Evolutionary conservation across 1,140 invertebrate genomes (phyloP), one percentile per base, ranked within the genome.

Genomic region (Formica selysi): DNA sequence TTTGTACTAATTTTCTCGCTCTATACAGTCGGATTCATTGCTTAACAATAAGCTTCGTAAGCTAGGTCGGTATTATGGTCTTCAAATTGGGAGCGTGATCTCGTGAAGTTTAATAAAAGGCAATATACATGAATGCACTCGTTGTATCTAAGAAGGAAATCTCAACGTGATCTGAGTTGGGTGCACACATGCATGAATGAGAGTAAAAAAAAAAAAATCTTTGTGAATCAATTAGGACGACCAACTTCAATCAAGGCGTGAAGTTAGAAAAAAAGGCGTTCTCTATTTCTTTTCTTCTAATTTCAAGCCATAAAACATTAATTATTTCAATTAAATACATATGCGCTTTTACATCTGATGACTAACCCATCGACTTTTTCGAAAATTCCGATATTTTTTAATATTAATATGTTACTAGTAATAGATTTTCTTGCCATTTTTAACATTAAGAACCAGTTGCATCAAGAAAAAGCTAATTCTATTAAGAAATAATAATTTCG

Each of bases 161-260:
- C 41, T 76, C 44, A 54, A 87, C 87, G 86, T 86, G 81, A 80
- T 87, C 85, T 91, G 93, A 95, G 93, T 94, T 94, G 94, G 91
- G 92, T 93, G 93, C 93, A 93, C 94, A 94, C 88, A 90, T 93
- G 94, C 93, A 95, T 93, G 93, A 86, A 88, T 78, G 80, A 89
- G 81, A 76, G 84, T 80, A 86, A 89, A 22, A 22, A 86, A 89
- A 87, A 90, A 91, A 91, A 92, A 94, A 93, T 91, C 76, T 91
- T 93, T 94, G 93, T 93, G 83, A 93, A 93, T 95, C 93, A 93
- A 93, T 93, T 79, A 89, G 68, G 54, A 74, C 38, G n/a, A 36
- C 19, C 41, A 73, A 36, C 19, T 68, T 68, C 11, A 29, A 48
- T 48, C 22, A 44, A 8, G 26, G n/a, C 44, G 57, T 10, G 29